Evolutionary conservation across 2,113 vertebrate genomes (phyloP).

Genomic region (Lampris incognitus): DNA sequence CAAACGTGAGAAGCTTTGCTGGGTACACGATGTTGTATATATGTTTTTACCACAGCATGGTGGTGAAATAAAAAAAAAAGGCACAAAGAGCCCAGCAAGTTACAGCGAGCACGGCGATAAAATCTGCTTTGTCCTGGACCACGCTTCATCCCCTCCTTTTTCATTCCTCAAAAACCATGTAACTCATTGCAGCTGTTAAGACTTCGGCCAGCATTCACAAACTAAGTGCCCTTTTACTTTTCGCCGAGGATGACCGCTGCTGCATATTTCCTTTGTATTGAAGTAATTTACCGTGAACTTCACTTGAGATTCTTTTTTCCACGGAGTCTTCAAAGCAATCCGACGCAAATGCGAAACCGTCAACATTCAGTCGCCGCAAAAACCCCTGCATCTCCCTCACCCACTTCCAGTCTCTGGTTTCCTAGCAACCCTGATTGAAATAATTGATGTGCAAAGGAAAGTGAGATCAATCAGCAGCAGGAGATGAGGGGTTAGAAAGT

Average conservation of each 20-base stretch:
- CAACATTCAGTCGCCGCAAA: conserved; percentile 15
- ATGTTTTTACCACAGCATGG: background rate
- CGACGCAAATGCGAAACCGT: conserved; percentile 16
- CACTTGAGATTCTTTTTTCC: background rate
- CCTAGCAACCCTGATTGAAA: conserved; percentile 71
- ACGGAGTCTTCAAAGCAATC: background rate
- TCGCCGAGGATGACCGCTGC: background rate
- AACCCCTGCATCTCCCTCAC: conserved; percentile 42
- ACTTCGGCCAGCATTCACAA: background rate
- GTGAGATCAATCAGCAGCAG: conserved; percentile 58
- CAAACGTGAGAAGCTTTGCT: too few relatives aligned
- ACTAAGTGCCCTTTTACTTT: background rate
- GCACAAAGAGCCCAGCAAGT: background rate
- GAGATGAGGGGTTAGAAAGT: conserved; percentile 48
- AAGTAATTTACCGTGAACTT: background rate
- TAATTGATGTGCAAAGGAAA: conserved; percentile 47
- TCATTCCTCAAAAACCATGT: background rate
- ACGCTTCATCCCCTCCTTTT: background rate
- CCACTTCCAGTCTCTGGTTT: conserved; percentile 60
- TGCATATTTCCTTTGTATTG: background rate
- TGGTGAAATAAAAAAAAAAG: background rate
- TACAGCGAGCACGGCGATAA: background rate
- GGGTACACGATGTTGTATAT: background rate
- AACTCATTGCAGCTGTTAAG: background rate
- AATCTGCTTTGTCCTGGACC: background rate